Conservation (phyloP, 2,113 vertebrate species). For the rabbit (Oryctolagus cuniculus) region DNA sequence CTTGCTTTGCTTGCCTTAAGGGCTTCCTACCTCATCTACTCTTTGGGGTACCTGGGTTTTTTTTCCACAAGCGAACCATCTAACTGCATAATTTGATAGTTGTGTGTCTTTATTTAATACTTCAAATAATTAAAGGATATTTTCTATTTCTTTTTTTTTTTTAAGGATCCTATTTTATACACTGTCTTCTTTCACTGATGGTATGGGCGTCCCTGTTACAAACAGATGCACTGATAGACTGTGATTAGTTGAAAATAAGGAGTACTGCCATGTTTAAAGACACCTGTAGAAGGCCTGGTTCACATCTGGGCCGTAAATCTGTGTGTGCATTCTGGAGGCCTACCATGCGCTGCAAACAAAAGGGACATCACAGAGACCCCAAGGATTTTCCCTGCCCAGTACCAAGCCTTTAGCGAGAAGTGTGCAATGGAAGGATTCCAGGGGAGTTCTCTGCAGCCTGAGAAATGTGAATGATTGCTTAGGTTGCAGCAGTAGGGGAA, state of each 20-base stretch:
- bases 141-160: background rate
- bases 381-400: background rate
- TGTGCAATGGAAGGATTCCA: background rate
- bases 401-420: background rate
- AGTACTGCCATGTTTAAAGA: constrained; percentile 11
- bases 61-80: background rate
- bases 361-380: background rate
- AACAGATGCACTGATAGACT: background rate
- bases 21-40: constrained; percentile 41
- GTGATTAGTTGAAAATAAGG: constrained; percentile 40
- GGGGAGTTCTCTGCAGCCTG: background rate
- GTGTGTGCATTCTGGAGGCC: background rate
- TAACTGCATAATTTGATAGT: background rate
- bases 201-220: background rate
- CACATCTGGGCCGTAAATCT: background rate
- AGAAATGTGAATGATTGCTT: background rate
- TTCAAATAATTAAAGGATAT: constrained; percentile 38
- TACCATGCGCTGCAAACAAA: constrained; percentile 21
- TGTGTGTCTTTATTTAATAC: constrained; percentile 37
- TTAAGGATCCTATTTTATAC: background rate
- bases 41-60: constrained; percentile 37
- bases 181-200: constrained; percentile 9
- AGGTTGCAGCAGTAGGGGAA: background rate
- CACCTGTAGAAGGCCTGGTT: background rate
- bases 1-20: constrained; percentile 50